A percentile compares a stretch with the other conserved stretches of the same genome.
phyloP scores from a whole-genome alignment of 1,140 invertebrate genomes.

The Cherax quadricarinatus region DNA sequence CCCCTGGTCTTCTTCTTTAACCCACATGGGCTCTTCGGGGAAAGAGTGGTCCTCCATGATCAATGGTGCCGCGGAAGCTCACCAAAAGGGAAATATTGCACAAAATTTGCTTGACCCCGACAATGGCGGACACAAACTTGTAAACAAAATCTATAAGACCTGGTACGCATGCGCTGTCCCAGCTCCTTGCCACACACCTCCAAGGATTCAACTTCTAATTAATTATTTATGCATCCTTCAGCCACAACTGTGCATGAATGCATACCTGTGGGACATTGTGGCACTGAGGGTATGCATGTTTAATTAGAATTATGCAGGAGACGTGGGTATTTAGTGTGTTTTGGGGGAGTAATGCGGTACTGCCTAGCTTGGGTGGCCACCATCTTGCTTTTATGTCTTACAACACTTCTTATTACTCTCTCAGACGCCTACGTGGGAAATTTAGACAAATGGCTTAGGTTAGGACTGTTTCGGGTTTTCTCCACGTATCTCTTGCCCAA shows the following conservation, averaged over 20 bases:
- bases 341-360: no score
- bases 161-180: background rate
- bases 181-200: background rate
- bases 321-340: no score
- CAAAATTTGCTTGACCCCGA: background rate
- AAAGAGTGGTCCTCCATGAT: background rate
- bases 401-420: no score
- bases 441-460: no score
- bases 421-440: no score
- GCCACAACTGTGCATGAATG: background rate
- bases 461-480: no score
- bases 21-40: background rate
- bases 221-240: no score
- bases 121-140: background rate
- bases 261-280: background rate
- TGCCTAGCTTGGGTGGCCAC: no score
- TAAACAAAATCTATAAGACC: background rate
- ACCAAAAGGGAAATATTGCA: background rate
- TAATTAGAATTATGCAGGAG: background rate
- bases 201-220: background rate
- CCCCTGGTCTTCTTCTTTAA: background rate
- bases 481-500: no score
- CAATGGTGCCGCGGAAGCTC: background rate
- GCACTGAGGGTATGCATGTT: background rate
- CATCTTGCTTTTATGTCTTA: no score